Base-by-base conservation (phyloP, 2,797 vertebrate species). In the Cyprinella venusta region DNA sequence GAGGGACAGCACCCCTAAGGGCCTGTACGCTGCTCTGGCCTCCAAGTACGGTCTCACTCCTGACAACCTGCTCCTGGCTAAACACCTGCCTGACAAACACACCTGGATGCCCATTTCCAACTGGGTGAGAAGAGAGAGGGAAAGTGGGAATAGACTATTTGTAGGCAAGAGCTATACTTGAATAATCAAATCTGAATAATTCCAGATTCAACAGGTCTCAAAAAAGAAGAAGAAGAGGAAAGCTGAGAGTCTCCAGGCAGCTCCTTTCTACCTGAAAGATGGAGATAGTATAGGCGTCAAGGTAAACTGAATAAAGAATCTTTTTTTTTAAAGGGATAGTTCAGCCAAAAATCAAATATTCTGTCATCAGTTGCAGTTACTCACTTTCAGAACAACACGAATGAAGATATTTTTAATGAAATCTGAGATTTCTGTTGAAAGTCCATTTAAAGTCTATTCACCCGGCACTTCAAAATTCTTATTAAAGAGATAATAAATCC, bases 211-310 rank as follows among this genome's bases (percentile, higher is more conserved):
- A 88, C 96, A 97, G 68, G 83, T 96, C 82, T 96, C 96, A 38
- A 97, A 95, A 89, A 96, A 95, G 90, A 97, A 95, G 87, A 99
- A 97, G 91, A 96, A 95, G 89, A 98, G 96, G 90, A 97, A 95
- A 86, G 88, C 94, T 5, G 96, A 98, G 83, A 96, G 90, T 65
- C 91, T 99, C 36, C 95, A 96, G 72, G 94, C 94, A 42, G 94
- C 95, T 0, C 97, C 97, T 0, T 97, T 97, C 76, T 93, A 96
- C 85, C 89, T 99, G 79, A 98, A 95, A 91, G 97, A 99, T 74
- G 97, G 97, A 5, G 98, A 99, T 80, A 88, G 91, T 2, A 93
- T 99, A 26, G 97, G 96, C 5, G 88, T 97, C 72, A 98, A 99
- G 97, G 98, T 98, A 87, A 87, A 61, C 0, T 4, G 12, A 21